These are phyloP conservation scores for Neelides folsomi DNA, from an alignment of 2,888 invertebrate genomes.

Conservation along the genomic window DNA sequence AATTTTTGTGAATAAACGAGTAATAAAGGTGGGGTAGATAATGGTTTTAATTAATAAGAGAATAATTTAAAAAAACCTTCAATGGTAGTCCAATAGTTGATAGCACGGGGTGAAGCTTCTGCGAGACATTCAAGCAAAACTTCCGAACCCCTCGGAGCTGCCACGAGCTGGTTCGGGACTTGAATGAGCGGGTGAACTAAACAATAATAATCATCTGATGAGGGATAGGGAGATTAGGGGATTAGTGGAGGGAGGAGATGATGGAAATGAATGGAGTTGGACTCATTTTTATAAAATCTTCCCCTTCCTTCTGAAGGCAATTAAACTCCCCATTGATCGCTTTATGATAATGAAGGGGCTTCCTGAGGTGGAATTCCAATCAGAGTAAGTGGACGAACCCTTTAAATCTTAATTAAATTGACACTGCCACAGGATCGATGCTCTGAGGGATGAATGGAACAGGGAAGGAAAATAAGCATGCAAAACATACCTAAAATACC, in stretches of 20 bases:
- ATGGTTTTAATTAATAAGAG: too few relatives aligned
- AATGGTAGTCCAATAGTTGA: conserved; percentile 70
- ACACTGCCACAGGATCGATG: too few relatives aligned
- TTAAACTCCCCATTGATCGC: too few relatives aligned
- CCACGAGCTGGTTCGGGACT: conserved; percentile 84
- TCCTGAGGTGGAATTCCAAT: conserved; percentile 20
- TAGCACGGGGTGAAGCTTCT: conserved; percentile 83
- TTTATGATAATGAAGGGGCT: too few relatives aligned
- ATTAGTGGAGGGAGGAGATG: background rate
- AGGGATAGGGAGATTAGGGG: background rate
- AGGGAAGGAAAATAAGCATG: too few relatives aligned
- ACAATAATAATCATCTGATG: background rate
- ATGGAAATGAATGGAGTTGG: background rate
- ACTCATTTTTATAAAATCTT: background rate
- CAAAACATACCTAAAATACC: too few relatives aligned
- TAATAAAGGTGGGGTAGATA: too few relatives aligned
- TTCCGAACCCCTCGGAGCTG: conserved; percentile 71
- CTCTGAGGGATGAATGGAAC: too few relatives aligned
- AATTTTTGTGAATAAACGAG: too few relatives aligned
- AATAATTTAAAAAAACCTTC: too few relatives aligned
- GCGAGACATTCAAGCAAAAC: conserved; percentile 74
- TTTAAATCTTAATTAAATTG: too few relatives aligned
- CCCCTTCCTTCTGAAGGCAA: too few relatives aligned
- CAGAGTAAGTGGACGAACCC: conserved; percentile 29
- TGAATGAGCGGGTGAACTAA: conserved; percentile 83